A percentile compares a stretch with the other conserved stretches of the same genome.
Conservation (phyloP, 2,797 vertebrate genomes). For the Coreius guichenoti region DNA sequence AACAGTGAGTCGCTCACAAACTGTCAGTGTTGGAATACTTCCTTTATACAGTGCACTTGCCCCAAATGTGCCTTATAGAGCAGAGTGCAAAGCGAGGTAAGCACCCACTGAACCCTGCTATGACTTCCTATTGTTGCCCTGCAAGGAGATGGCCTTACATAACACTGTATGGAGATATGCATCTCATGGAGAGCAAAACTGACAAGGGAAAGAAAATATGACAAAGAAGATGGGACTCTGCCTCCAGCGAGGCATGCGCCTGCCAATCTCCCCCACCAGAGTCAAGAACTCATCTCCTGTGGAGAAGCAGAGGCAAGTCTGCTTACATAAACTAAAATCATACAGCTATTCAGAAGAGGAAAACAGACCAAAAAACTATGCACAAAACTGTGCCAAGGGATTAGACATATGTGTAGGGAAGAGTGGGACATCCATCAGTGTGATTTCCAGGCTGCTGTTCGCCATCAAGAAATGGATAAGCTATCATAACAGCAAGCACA, state of each 20-base stretch:
- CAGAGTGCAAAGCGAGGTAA: constrained; percentile 39
- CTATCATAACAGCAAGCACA: constrained; percentile 41
- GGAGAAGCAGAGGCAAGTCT: constrained; percentile 60
- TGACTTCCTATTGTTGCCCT: constrained; percentile 59
- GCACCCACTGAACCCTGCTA: constrained; percentile 57
- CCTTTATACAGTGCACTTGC: constrained; percentile 30
- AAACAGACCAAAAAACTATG: constrained; percentile 28
- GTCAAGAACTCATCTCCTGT: constrained; percentile 52
- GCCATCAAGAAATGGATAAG: constrained; percentile 43
- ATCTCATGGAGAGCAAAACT: constrained; percentile 65
- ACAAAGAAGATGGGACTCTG: constrained; percentile 71
- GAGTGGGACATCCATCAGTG: constrained; percentile 66
- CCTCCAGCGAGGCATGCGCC: constrained; percentile 60
- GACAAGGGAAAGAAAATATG: constrained; percentile 66
- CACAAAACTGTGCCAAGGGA: constrained; percentile 67
- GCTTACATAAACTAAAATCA: constrained; percentile 59
- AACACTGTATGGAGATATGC: constrained; percentile 65
- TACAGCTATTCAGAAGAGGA: constrained; percentile 41
- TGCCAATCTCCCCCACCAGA: constrained; percentile 53
- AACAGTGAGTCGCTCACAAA: constrained; percentile 6
- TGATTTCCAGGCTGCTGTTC: constrained; percentile 49
- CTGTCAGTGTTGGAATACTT: constrained; percentile 18
- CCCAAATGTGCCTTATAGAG: constrained; percentile 11
- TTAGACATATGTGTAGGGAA: constrained; percentile 65
- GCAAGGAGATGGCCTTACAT: constrained; percentile 64